These are phyloP conservation scores for Hydrozoanthus tunicans DNA, from an alignment of 64 coral and sea anemone genomes.

Conservation along the genomic window DNA sequence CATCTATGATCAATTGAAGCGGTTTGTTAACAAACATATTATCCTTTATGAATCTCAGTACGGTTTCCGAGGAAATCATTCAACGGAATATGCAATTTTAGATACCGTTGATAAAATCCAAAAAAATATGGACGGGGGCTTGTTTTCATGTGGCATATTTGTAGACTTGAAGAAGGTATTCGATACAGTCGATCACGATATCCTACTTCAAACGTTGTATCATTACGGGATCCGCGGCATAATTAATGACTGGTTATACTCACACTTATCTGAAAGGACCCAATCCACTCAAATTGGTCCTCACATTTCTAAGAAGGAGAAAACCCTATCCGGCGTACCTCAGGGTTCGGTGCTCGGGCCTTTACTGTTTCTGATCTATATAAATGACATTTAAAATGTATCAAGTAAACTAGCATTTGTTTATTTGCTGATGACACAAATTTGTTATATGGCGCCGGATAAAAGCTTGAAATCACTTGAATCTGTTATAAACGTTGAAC, in stretches of 20 bases:
- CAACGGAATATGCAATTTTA: constrained; percentile 42
- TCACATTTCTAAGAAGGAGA: constrained; percentile 12
- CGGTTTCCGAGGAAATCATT: neutral
- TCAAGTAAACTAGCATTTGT: constrained; percentile 37
- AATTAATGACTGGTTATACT: constrained; percentile 5
- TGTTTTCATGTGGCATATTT: constrained; percentile 12
- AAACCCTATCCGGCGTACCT: neutral
- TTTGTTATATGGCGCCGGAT: constrained; percentile 10
- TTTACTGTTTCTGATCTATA: constrained; percentile 2
- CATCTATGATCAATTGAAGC: constrained; percentile 36
- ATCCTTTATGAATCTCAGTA: neutral
- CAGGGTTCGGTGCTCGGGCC: constrained; percentile 5
- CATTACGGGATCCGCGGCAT: constrained; percentile 9
- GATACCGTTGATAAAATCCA: constrained; percentile 50
- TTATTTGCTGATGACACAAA: constrained; percentile 33
- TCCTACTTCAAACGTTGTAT: too few relatives aligned
- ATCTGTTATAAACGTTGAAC: constrained; percentile 24
- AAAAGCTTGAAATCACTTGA: constrained; percentile 42
- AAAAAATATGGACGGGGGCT: constrained; percentile 49
- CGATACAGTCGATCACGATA: too few relatives aligned
- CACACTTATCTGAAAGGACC: constrained; percentile 8
- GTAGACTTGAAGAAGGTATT: constrained; percentile 1
- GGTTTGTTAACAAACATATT: neutral
- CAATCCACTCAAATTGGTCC: constrained; percentile 15
- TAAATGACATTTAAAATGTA: neutral